These are phyloP conservation scores for Temnothorax nylanderi DNA, from an alignment of 1,140 invertebrate genomes.

Conservation along the genomic window DNA sequence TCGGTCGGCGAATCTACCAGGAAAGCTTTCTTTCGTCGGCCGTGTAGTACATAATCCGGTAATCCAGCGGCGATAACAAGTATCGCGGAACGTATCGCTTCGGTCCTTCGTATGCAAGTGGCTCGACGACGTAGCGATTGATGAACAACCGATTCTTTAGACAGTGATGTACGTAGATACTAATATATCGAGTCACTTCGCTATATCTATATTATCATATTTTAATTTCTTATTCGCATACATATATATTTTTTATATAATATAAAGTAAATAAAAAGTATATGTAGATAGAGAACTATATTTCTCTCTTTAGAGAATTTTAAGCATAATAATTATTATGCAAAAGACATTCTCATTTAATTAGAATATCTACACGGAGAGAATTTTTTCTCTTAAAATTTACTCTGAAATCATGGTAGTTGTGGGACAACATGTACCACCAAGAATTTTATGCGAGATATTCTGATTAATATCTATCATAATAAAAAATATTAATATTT, in stretches of 20 bases:
- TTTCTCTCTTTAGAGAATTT: slow-evolving; percentile 52
- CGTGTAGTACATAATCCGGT: slow-evolving; percentile 35
- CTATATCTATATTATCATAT: not conserved
- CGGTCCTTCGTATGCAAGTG: not conserved
- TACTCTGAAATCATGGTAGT: too few relatives aligned
- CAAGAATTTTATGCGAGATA: too few relatives aligned
- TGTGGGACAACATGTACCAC: too few relatives aligned
- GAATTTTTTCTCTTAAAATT: too few relatives aligned
- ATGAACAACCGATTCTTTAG: slow-evolving; percentile 11
- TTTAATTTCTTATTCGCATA: not conserved
- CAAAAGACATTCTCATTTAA: slow-evolving; percentile 45
- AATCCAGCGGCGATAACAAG: slow-evolving; percentile 53
- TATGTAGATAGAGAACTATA: not conserved
- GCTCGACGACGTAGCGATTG: not conserved
- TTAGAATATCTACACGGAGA: too few relatives aligned
- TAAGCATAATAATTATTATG: not conserved
- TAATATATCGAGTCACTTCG: not conserved
- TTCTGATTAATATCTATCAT: too few relatives aligned
- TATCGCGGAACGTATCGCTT: not conserved
- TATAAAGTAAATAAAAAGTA: not conserved
- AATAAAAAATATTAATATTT: too few relatives aligned
- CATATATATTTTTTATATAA: not conserved
- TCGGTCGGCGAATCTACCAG: not conserved
- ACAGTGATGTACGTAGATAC: not conserved
- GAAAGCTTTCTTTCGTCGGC: not conserved